Evolutionary conservation across 1,140 invertebrate genomes (phyloP).

Genomic region (Papilio helenus): DNA sequence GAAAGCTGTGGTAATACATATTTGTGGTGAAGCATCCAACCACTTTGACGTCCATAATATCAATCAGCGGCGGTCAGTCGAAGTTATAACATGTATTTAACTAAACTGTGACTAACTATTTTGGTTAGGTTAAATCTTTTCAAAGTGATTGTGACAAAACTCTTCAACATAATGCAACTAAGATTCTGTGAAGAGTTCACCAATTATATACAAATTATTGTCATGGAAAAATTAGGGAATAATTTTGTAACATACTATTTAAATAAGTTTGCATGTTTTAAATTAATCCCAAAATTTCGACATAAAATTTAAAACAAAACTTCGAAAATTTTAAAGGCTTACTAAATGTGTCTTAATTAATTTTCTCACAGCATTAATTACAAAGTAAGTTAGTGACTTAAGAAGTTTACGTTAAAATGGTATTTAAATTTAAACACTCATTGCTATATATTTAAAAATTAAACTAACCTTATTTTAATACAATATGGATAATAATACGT

Average conservation of each 20-base stretch:
- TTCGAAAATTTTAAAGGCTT: constrained; percentile 1
- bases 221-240: not conserved
- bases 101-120: too few relatives aligned
- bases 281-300: not conserved
- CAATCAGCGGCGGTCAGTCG: too few relatives aligned
- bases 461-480: not conserved
- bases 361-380: constrained; percentile 33
- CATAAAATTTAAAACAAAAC: constrained; percentile 2
- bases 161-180: too few relatives aligned
- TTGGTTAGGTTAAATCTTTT: too few relatives aligned
- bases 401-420: constrained; percentile 25
- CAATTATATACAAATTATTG: not conserved
- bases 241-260: not conserved
- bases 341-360: constrained; percentile 37
- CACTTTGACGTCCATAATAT: too few relatives aligned
- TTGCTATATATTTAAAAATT: not conserved
- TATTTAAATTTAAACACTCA: constrained; percentile 19
- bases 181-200: too few relatives aligned
- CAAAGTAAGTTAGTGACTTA: constrained; percentile 31
- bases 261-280: not conserved
- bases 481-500: not conserved
- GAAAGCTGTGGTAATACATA: too few relatives aligned
- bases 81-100: too few relatives aligned
- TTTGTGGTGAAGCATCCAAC: too few relatives aligned
- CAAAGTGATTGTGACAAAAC: too few relatives aligned